These are phyloP conservation scores for Artibeus lituratus DNA, from an alignment of 2,797 vertebrate species.

Conservation along the genomic window DNA sequence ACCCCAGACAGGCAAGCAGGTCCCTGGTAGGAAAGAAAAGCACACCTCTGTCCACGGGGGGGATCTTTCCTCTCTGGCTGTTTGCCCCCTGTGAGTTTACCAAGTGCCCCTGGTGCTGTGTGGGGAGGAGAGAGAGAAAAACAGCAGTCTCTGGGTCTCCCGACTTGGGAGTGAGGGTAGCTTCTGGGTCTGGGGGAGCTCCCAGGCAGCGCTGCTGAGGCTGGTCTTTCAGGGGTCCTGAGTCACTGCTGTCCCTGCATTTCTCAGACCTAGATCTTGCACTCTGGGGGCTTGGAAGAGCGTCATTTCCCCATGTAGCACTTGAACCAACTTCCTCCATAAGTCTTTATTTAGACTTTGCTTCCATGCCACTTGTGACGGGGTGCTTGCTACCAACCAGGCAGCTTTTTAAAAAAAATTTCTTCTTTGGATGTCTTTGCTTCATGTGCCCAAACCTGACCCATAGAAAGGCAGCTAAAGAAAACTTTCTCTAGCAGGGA, in stretches of 20 bases:
- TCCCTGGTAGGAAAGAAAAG: background rate
- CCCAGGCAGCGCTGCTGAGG: background rate
- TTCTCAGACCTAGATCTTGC: background rate
- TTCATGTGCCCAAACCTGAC: background rate
- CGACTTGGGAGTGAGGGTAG: background rate
- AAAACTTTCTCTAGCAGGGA: background rate
- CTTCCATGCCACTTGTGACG: background rate
- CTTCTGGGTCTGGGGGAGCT: background rate
- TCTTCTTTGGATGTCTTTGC: background rate
- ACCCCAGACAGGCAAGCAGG: background rate
- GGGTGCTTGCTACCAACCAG: background rate
- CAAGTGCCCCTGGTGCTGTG: background rate
- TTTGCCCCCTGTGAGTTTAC: background rate
- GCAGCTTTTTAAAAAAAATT: too few relatives aligned
- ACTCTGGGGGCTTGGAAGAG: background rate
- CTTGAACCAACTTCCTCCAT: background rate
- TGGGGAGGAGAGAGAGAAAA: background rate
- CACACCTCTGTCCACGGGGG: fast-evolving
- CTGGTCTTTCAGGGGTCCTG: background rate
- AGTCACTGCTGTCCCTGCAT: background rate
- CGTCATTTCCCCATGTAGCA: fast-evolving
- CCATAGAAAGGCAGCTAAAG: background rate
- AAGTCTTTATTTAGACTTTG: background rate
- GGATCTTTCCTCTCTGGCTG: background rate
- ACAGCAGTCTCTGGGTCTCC: background rate